These are phyloP conservation scores for Agrotis segetum DNA, from an alignment of 2,888 invertebrate species.

Conservation along the genomic window DNA sequence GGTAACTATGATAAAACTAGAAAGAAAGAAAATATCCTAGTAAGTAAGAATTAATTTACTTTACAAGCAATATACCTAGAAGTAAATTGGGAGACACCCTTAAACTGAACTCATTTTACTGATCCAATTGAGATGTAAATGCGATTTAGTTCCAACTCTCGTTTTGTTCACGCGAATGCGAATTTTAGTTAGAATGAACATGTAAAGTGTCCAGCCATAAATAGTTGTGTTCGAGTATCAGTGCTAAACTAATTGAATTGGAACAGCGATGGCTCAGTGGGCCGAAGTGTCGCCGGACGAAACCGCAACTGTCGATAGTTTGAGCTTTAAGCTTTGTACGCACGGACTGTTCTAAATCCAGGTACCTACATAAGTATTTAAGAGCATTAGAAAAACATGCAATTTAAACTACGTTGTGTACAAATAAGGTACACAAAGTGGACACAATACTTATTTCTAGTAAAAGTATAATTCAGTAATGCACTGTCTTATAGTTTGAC, in stretches of 20 bases:
- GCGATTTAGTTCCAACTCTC: not conserved
- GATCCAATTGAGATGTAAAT: not conserved
- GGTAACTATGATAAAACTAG: too few relatives aligned
- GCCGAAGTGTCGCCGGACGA: slow-evolving; percentile 13
- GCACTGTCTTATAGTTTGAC: too few relatives aligned
- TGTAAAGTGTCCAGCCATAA: slow-evolving; percentile 6
- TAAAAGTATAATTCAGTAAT: not conserved
- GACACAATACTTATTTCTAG: too few relatives aligned
- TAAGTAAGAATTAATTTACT: not conserved
- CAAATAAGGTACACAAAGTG: slow-evolving; percentile 3
- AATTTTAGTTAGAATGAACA: slow-evolving; percentile 26
- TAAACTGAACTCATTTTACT: not conserved
- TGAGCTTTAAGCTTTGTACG: slow-evolving; percentile 18
- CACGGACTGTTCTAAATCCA: slow-evolving; percentile 15
- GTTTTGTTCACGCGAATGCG: not conserved
- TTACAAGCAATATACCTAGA: not conserved
- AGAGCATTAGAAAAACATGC: not conserved
- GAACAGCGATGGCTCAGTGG: slow-evolving; percentile 18
- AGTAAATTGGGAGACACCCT: too few relatives aligned
- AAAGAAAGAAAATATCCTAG: too few relatives aligned
- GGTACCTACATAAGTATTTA: slow-evolving; percentile 14
- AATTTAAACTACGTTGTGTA: slow-evolving; percentile 12
- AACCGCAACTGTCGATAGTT: slow-evolving; percentile 49
- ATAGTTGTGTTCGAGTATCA: slow-evolving; percentile 24
- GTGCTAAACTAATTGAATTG: slow-evolving; percentile 50